phyloP scores from a whole-genome alignment of 2,113 vertebrate species.

The Accipiter cooperii region DNA sequence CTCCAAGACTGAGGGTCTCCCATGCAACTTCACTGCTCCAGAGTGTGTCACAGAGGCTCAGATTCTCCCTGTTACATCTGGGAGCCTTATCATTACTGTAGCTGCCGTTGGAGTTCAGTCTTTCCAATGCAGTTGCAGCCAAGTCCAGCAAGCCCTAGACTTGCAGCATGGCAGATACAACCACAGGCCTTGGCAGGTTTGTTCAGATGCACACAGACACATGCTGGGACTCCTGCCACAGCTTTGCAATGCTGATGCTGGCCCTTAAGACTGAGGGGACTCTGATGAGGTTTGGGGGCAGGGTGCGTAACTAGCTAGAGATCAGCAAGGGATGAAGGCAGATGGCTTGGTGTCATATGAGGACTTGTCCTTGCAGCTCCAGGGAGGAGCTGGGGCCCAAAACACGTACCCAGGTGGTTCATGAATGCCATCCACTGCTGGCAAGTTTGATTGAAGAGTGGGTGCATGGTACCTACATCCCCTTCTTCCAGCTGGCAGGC shows the following conservation, averaged over 20 bases:
- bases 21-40: not conserved
- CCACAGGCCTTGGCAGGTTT: not conserved
- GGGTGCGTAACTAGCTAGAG: not conserved
- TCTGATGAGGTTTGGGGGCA: not conserved
- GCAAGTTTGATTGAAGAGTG: slow-evolving; percentile 76
- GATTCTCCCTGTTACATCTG: not conserved
- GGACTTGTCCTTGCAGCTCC: not conserved
- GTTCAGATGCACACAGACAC: not conserved
- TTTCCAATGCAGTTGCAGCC: not conserved
- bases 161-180: not conserved
- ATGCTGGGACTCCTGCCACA: not conserved
- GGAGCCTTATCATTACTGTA: not conserved
- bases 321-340: not conserved
- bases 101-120: not conserved
- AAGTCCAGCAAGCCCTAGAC: not conserved
- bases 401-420: slow-evolving; percentile 77
- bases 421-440: slow-evolving; percentile 87
- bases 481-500: slow-evolving; percentile 88
- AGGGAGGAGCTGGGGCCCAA: not conserved
- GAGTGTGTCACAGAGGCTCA: not conserved
- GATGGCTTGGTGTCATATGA: not conserved
- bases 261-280: not conserved
- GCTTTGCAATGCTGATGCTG: not conserved
- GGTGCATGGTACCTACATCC: slow-evolving; percentile 82
- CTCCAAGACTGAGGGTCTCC: not conserved